Conservation (phyloP, 2,113 vertebrate species). For the Jaculus jaculus region DNA sequence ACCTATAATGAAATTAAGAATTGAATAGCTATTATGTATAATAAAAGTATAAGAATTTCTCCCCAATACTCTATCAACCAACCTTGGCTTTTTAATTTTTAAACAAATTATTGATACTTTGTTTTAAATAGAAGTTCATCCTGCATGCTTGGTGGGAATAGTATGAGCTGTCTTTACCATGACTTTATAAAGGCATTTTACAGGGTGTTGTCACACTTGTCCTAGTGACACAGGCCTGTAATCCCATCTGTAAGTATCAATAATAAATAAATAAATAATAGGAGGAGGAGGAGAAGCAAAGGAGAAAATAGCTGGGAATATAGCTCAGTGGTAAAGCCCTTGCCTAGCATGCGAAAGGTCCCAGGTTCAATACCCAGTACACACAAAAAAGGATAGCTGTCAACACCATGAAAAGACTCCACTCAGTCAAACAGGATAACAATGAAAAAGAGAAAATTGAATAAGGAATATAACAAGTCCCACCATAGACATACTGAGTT, state of each 20-base stretch:
- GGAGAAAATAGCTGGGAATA: too few relatives aligned
- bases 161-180: neutral
- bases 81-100: slow-evolving; percentile 25
- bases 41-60: slow-evolving; percentile 23
- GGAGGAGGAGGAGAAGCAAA: too few relatives aligned
- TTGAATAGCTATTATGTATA: slow-evolving; percentile 25
- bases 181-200: slow-evolving; percentile 27
- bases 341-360: neutral
- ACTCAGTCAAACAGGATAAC: neutral
- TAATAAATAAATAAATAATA: too few relatives aligned
- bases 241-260: too few relatives aligned
- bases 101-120: neutral
- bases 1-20: slow-evolving; percentile 10
- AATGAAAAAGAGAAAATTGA: neutral
- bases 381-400: neutral
- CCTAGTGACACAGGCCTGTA: too few relatives aligned
- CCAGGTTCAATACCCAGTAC: neutral
- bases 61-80: neutral
- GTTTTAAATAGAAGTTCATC: slow-evolving; percentile 1
- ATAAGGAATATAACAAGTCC: neutral
- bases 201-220: neutral
- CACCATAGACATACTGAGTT: neutral
- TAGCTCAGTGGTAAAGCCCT: too few relatives aligned
- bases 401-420: neutral
- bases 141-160: neutral